Base-by-base conservation (phyloP, 2,113 vertebrate species). In the Arvicanthis niloticus region DNA sequence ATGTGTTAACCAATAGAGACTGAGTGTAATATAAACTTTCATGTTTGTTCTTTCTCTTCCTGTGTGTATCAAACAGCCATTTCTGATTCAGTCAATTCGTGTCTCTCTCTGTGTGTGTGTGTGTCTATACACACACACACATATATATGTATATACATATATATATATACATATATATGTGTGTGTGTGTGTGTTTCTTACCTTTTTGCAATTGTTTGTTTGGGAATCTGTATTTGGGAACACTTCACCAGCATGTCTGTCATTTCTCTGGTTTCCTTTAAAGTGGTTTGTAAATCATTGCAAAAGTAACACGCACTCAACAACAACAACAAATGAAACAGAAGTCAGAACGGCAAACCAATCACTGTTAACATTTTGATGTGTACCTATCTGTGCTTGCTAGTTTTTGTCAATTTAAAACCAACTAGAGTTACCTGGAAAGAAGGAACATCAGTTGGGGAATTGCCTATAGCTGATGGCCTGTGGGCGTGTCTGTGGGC, bases 301-400 rank as follows among this genome's bases (percentile, higher is more conserved):
- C n/a, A 65, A 85, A 65, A 45, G 58, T 31, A 86, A 58, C 65
- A 11, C 42, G 58, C 15, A 51, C 16, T 88, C 48, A 82, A 82
- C 80, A 40, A 56, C 75, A 73, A 88, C 60, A 62, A 60, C 67
- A 95, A 58, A 73, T 16, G 21, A 82, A 84, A 62, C 56, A 53
- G n/a, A 75, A 89, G 77, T 68, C 42, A 58, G 48, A 22, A 15
- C 53, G 88, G 51, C 56, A 86, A 81, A 81, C 76, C 19, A 56
- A 70, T 62, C 37, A 56, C 78, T 70, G n/a, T 81, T 94, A 85
- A 78, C 62, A 68, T 94, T 81, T 89, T 87, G 58, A 31, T 93
- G 17, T 91, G 22, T 80, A 62, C 26, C 58, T 80, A 68, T 9
- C 60, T 67, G 8, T 65, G 82, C 58, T 62, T 42, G 82, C 34